Conservation (phyloP, 2,888 invertebrate genomes). For the Arge pagana region DNA sequence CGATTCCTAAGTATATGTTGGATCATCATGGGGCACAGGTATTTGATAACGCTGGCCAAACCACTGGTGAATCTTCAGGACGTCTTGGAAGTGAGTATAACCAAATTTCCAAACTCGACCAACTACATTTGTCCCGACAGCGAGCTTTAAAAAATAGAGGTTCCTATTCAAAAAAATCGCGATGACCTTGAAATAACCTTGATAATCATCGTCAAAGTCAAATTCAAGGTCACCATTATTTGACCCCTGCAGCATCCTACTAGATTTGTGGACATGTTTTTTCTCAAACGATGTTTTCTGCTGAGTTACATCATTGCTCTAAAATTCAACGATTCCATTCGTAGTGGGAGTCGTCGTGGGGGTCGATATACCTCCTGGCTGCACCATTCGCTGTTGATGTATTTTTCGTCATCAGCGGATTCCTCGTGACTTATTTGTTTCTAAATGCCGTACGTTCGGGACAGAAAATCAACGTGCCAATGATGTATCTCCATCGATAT, state of each 20-base stretch:
- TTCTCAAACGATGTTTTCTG: background rate
- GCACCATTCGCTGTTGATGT: background rate
- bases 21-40: slow-evolving; percentile 60
- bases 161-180: slow-evolving; percentile 10
- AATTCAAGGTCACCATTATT: too few species aligned
- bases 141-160: too few species aligned
- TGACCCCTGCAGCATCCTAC: slow-evolving; percentile 2
- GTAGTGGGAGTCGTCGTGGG: background rate
- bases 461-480: background rate
- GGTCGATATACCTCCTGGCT: background rate
- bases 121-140: too few species aligned
- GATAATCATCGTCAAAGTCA: too few species aligned
- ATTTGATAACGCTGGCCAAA: slow-evolving; percentile 46
- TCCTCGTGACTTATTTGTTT: slow-evolving; percentile 3
- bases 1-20: slow-evolving; percentile 60
- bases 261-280: slow-evolving; percentile 4
- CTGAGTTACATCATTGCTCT: background rate
- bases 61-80: slow-evolving; percentile 52
- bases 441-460: slow-evolving; percentile 4
- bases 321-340: background rate
- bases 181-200: too few species aligned
- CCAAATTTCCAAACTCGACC: too few species aligned
- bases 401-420: slow-evolving; percentile 7
- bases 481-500: slow-evolving; percentile 6
- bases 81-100: slow-evolving; percentile 52